phyloP scores from a whole-genome alignment of 2,888 invertebrate genomes.

The Sycophila texana region DNA sequence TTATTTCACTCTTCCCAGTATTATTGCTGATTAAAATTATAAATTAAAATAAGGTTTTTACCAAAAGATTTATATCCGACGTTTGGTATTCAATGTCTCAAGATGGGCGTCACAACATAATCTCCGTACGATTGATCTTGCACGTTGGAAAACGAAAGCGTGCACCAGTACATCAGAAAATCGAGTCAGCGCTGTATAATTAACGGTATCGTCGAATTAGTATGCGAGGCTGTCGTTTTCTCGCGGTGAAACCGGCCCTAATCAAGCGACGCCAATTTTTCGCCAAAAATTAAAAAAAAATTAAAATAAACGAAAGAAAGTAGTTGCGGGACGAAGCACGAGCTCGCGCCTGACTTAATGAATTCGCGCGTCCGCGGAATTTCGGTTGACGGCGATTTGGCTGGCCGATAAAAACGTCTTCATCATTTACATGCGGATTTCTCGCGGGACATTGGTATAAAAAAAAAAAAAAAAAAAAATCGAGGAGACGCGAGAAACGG shows the following conservation, averaged over 20 bases:
- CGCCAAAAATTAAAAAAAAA: background rate
- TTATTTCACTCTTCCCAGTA: no score
- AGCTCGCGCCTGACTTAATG: constrained; percentile 16
- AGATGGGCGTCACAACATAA: no score
- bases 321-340: background rate
- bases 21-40: no score
- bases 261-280: constrained; percentile 19
- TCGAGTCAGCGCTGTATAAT: background rate
- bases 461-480: no score
- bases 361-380: constrained; percentile 24
- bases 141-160: background rate
- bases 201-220: constrained; percentile 13
- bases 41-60: no score
- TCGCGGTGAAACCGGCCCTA: constrained; percentile 15
- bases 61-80: no score
- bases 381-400: constrained; percentile 23
- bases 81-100: no score
- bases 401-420: constrained; percentile 43
- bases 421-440: constrained; percentile 42
- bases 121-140: no score
- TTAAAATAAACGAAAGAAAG: no score
- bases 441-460: background rate
- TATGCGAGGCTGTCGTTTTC: background rate
- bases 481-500: background rate
- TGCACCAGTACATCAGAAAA: background rate